Base-by-base conservation (phyloP, 2,888 invertebrate species). In the Synergus laeviventris region DNA sequence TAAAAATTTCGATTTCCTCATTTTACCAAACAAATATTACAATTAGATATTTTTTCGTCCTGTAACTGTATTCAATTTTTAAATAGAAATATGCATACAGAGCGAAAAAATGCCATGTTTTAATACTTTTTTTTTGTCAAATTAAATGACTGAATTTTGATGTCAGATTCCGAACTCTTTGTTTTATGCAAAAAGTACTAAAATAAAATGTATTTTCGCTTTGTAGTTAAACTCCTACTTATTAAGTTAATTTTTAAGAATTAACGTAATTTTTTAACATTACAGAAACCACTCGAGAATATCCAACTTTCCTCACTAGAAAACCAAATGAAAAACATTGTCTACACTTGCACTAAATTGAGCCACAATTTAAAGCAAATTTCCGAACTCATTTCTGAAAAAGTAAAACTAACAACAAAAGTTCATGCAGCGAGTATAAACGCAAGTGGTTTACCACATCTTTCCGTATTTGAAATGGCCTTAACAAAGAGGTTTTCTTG, bases 281-380 rank as follows among this genome's bases (percentile, higher is more conserved):
- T 14, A n/a, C 16, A 78, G 42, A 16, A 24, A 42, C 2, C 24
- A 9, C 21, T 56, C 38, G 73, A 79, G 21, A 62, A 78, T 73
- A 76, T 59, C 73, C 74, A 74, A 12, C 60, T 74, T 36, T 54
- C 39, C n/a, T 73, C 80, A n/a, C 1, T 77, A 1, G 31, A 64
- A 24, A 70, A 78, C 9, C 81, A 81, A 77, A 80, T 84, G 66
- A 77, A 85, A 39, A 82, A 79, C 59, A 82, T 87, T 61, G 74
- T 86, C n/a, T 76, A 83, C 21, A 81, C 79, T 74, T 81, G 81
- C 74, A 83, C 84, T 38, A 83, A 79, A 49, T 77, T 87, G 31
- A 83, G 77, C 77, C 79, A 79, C 74, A 87, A 87, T 80, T 76
- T 87, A 9, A 87, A 86, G 79, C 83, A 84, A 74, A 86, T 88